Percentiles rank a stretch among this genome's conserved stretches.
Conservation (phyloP, 2,888 invertebrate species). For the Polymixis flavicincta region DNA sequence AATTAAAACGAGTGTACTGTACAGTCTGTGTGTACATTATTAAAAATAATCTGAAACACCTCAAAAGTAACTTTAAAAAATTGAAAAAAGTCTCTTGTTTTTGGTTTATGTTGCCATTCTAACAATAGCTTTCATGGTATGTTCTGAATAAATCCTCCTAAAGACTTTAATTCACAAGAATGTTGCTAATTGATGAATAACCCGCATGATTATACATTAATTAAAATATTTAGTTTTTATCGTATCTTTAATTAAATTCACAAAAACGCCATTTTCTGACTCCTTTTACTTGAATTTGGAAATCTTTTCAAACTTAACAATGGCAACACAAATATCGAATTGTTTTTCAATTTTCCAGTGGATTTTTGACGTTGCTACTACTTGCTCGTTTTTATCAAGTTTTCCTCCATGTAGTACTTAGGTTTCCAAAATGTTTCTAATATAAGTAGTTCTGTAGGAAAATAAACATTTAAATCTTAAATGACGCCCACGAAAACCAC, state of each 20-base stretch:
- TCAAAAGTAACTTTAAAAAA: too few relatives aligned
- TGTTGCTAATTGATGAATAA: background rate
- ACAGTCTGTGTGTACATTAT: background rate
- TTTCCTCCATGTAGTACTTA: conserved; percentile 87
- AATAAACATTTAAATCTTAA: conserved; percentile 83
- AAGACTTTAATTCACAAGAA: background rate
- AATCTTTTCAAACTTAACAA: conserved; percentile 10
- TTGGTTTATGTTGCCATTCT: conserved; percentile 28
- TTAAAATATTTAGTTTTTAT: background rate
- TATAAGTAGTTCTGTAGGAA: conserved; percentile 84
- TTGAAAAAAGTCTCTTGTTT: conserved; percentile 17
- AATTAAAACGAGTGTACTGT: background rate
- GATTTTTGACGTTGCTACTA: conserved; percentile 87
- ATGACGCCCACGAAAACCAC: conserved; percentile 95
- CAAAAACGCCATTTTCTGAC: background rate
- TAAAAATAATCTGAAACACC: background rate
- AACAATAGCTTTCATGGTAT: background rate
- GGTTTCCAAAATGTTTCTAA: conserved; percentile 85
- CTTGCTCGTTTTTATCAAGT: conserved; percentile 81
- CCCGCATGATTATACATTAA: accelerated
- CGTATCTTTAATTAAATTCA: background rate
- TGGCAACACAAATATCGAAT: conserved; percentile 83
- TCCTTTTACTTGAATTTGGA: background rate
- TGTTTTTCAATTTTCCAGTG: conserved; percentile 89
- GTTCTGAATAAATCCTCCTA: background rate